These are phyloP conservation scores for Latrodectus hesperus DNA, from an alignment of 2,888 invertebrate species.

Conservation along the genomic window DNA sequence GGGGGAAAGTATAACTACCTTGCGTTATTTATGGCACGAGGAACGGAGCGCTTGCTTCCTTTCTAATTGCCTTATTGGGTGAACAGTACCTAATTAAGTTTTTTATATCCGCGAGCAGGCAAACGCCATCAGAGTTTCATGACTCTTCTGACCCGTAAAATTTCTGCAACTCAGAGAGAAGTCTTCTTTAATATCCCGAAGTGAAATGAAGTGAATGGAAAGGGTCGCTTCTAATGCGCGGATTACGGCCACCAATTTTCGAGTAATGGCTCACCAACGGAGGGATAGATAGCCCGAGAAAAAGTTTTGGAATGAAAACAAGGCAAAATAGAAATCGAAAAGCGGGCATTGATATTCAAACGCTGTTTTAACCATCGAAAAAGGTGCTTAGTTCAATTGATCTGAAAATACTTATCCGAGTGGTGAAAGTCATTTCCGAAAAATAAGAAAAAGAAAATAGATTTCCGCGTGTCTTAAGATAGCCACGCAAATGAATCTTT, in stretches of 20 bases:
- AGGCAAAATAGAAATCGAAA: slow-evolving; percentile 28
- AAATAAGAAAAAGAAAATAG: no score
- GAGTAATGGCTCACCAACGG: neutral
- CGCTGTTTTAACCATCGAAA: neutral
- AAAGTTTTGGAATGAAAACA: neutral
- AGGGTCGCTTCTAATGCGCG: neutral
- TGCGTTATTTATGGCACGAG: neutral
- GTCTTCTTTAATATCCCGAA: slow-evolving; percentile 14
- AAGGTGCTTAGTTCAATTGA: no score
- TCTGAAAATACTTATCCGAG: no score
- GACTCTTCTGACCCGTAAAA: slow-evolving; percentile 1
- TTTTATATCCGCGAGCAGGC: neutral
- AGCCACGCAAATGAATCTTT: no score
- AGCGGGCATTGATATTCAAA: slow-evolving; percentile 29
- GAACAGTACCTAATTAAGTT: slow-evolving; percentile 5
- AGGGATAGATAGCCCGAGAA: neutral
- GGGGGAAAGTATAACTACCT: no score
- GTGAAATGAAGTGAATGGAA: slow-evolving; percentile 22
- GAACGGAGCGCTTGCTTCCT: neutral
- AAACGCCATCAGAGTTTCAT: neutral
- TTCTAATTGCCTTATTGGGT: neutral
- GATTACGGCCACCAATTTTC: slow-evolving; percentile 23
- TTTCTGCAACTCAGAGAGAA: neutral
- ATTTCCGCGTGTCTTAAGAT: no score
- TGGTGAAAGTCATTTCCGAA: no score